Percentiles rank a stretch among this genome's conserved stretches.
These are phyloP conservation scores for Tortricodes alternella DNA, from an alignment of 2,888 invertebrate genomes.

Conservation along the genomic window DNA sequence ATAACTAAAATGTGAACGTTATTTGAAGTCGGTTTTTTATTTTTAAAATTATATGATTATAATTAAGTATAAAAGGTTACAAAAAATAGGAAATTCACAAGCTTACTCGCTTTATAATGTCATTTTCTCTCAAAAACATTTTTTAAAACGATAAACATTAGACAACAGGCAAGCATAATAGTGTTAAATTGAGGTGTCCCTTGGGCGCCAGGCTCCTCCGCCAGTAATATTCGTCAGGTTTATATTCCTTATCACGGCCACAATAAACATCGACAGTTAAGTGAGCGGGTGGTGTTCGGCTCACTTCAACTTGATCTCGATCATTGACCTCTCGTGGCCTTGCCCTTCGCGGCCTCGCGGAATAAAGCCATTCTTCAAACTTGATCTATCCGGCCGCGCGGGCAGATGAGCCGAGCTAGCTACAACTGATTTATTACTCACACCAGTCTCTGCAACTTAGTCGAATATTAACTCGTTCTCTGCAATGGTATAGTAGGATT, in stretches of 20 bases:
- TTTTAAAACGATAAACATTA: too few species aligned
- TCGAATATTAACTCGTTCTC: neutral
- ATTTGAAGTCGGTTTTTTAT: too few species aligned
- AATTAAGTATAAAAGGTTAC: too few species aligned
- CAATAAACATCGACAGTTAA: slow-evolving; percentile 27
- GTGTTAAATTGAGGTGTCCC: neutral
- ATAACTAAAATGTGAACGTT: too few species aligned
- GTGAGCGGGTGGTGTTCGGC: slow-evolving; percentile 27
- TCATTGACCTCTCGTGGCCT: slow-evolving; percentile 28
- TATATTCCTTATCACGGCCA: slow-evolving; percentile 29
- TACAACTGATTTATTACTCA: slow-evolving; percentile 15
- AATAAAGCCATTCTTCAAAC: slow-evolving; percentile 31
- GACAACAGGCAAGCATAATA: neutral
- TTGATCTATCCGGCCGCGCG: slow-evolving; percentile 17
- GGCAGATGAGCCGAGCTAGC: slow-evolving; percentile 16
- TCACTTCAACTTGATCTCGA: slow-evolving; percentile 24
- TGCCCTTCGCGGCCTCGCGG: slow-evolving; percentile 31
- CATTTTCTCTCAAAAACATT: too few species aligned
- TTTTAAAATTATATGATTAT: too few species aligned
- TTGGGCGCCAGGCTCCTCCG: neutral
- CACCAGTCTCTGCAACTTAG: slow-evolving; percentile 14
- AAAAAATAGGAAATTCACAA: too few species aligned
- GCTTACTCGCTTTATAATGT: too few species aligned
- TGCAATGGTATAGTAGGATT: too few species aligned
- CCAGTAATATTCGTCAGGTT: slow-evolving; percentile 13